Evolutionary conservation across 2,113 vertebrate genomes (phyloP), one percentile per base, ranked within the genome.

Genomic region (Tachysurus vachellii): DNA sequence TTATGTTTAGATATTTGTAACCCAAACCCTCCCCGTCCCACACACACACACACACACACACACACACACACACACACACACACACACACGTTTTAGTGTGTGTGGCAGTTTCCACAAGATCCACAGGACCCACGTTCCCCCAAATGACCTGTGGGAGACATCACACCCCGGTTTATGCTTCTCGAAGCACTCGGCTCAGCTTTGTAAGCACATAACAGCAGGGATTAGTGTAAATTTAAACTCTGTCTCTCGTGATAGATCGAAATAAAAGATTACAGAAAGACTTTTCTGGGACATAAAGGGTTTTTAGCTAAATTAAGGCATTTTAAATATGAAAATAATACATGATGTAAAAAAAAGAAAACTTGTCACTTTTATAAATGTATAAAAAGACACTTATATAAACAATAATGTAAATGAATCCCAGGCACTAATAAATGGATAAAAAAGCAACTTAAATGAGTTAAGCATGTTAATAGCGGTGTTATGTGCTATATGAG

Each of bases 101-200:
- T 77, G 59, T 44, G 73, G 83, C 71, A 76, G 84, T 64, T 85
- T 85, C 0, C 54, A 66, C 57, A 57, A 61, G 66, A 28, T 80
- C 70, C 44, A 76, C 73, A 4, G 44, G 73, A 76, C 50, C 42
- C 73, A 50, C 13, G 73, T 76, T 28, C 75, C 13, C 75, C 75
- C 75, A 77, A 59, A 80, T 87, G 6, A 73, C 85, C 85, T 53
- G 28, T 44, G 88, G 66, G 88, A 89, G 64, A 31, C 53, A 89
- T 50, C 75, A 61, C 16, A 28, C 36, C 61, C 76, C 36, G 59
- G 77, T 59, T 84, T 70, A 36, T 70, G 71, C 42, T 86, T 86
- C 44, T 12, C 57, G 50, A 86, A 89, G 86, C 62, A 28, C 75
- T 77, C 23, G 26, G 47, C 75, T 53, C 75, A 17, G 85, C 73